Base-by-base conservation (phyloP, 2,797 vertebrate genomes). In the Enteromius unitaeniatus region DNA sequence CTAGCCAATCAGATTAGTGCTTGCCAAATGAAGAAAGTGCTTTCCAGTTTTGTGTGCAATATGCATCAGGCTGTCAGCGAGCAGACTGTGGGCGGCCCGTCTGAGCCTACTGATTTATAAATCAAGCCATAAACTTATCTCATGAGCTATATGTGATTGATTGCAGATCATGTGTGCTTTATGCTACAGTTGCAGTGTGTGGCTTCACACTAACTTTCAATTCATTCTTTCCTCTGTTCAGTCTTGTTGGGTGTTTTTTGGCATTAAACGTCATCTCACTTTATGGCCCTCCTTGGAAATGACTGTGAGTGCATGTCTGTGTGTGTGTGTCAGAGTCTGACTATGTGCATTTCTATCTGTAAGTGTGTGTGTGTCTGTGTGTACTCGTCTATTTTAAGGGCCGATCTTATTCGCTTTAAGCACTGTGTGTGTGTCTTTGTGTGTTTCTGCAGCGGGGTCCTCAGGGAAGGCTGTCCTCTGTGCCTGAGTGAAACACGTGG, bases 351-450 rank as follows among this genome's bases (percentile, higher is more conserved):
- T 78, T 67, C 60, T 75, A 47, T 67, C 37, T 55, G 62, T 26
- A 19, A 74, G 68, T 79, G 51, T 72, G 67, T 72, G 67, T 37
- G 42, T 70, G 68, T 67, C 31, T 79, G 74, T 85, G 86, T 83
- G 60, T 75, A 60, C 74, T 53, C 78, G 26, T 84, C 81, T 84
- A 80, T 84, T 78, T 74, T 79, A 84, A 79, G 74, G 79, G 68
- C 74, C 80, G 80, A 83, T 84, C 87, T 86, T 86, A 88, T 88
- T 86, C 67, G 23, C 80, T 83, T 85, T 85, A 84, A 83, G 77
- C 80, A 81, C 68, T 31, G 81, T 76, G 81, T 77, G 78, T 88
- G 68, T 77, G 76, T 74, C 55, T 76, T 62, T 88, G 55, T 85
- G 83, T 85, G 69, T 85, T 85, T 70, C 60, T 79, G 81, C 82